Evolutionary conservation across 2,113 vertebrate genomes (phyloP).

Genomic region (Delphinapterus leucas): DNA sequence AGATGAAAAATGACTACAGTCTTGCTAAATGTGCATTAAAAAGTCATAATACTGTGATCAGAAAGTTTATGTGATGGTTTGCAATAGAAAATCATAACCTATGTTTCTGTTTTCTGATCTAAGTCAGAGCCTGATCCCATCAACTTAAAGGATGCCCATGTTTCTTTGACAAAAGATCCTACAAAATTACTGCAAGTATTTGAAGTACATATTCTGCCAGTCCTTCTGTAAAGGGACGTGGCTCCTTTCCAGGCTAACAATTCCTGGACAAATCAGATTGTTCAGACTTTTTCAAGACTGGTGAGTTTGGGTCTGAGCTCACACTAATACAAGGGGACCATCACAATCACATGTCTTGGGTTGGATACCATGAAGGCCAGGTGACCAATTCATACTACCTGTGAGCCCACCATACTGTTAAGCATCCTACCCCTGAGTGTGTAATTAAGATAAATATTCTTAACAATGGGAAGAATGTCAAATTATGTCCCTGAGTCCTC

Average conservation of each 20-base stretch:
- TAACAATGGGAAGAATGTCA: neutral
- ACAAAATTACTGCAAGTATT: neutral
- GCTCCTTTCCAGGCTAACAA: neutral
- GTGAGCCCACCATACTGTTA: neutral
- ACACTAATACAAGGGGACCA: neutral
- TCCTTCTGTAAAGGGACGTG: neutral
- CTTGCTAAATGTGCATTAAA: neutral
- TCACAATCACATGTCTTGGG: neutral
- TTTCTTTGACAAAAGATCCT: neutral
- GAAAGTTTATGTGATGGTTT: neutral
- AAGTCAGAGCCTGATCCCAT: neutral
- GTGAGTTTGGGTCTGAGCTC: neutral
- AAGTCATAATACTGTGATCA: neutral
- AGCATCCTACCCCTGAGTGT: neutral
- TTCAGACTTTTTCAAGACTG: neutral
- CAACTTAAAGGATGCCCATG: neutral
- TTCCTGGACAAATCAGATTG: neutral
- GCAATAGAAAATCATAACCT: neutral
- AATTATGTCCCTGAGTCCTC: neutral
- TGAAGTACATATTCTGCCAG: neutral
- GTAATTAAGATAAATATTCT: neutral
- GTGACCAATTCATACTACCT: neutral
- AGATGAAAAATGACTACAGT: neutral
- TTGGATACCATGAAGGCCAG: neutral
- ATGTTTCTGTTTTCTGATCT: neutral